Evolutionary conservation across 2,113 vertebrate genomes (phyloP), one percentile per base, ranked within the genome.

Genomic region (Platichthys stellatus): DNA sequence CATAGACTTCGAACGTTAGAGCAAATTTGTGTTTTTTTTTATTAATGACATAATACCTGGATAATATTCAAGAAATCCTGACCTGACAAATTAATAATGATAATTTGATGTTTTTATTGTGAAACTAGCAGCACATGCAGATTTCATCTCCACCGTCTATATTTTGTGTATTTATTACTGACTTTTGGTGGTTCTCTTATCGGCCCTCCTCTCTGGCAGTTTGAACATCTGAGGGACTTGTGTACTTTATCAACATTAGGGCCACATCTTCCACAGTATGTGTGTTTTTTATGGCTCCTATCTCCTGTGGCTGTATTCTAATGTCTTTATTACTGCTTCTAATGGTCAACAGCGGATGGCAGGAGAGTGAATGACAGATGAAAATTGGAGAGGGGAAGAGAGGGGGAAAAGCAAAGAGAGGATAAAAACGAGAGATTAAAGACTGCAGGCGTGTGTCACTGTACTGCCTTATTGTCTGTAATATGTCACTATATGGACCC

Each of bases 301-400:
- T 77, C 63, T 82, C 64, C 85, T 83, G 64, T 60, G 64, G 63
- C 76, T 53, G 2, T 61, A 51, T 66, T 71, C 57, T 84, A 73
- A 83, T 88, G 70, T 62, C 74, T 89, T 88, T 86, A 85, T 81
- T 65, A 57, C 61, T 31, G 26, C 31, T 54, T 81, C 59, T 69
- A 70, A 72, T 62, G 57, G 69, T 75, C 76, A 77, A 57, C 21
- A 69, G 40, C 57, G 60, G 28, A 31, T 21, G 24, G 28, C 24
- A 60, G 53, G 10, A 38, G 45, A n/a, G 57, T n/a, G 26, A 59
- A 49, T 56, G 23, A 28, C 24, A 2, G 21, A 49, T n/a, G 23
- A 21, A 47, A 70, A 58, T 4, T 24, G n/a, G 60, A 78, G 2
- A 12, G 9, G 5, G n/a, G 47, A 59, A 45, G 58, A 31, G 9